Percentiles rank a stretch among this genome's conserved stretches.
phyloP scores from a whole-genome alignment of 2,113 vertebrate genomes.

The Cynocephalus volans region DNA sequence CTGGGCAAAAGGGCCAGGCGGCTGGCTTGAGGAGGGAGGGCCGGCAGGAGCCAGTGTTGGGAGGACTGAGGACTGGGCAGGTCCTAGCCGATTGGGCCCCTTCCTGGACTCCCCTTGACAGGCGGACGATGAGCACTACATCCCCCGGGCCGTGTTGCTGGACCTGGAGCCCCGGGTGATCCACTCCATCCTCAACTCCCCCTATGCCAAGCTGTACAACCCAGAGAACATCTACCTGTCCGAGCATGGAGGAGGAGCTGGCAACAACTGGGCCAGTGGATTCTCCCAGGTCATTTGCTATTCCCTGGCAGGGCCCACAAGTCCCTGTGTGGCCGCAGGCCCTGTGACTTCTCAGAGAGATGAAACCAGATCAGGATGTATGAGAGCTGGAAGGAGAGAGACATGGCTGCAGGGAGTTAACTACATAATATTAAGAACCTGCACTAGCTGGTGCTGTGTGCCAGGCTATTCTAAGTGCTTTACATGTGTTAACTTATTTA shows the following conservation, averaged over 20 bases:
- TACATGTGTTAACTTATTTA: background rate
- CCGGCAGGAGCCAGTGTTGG: background rate
- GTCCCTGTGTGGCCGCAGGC: background rate
- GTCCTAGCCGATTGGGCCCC: background rate
- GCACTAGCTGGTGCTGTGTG: background rate
- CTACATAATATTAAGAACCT: background rate
- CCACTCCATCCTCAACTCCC: conserved; percentile 98
- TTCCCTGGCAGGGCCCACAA: conserved; percentile 87
- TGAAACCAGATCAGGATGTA: background rate
- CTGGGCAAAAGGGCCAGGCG: background rate
- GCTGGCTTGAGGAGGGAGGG: conserved; percentile 16
- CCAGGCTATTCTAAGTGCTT: background rate
- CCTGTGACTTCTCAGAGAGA: background rate
- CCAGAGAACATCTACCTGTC: conserved; percentile 99
- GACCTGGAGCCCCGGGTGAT: conserved; percentile 98
- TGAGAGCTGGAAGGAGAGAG: background rate
- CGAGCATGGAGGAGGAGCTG: conserved; percentile 97
- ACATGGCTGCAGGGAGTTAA: background rate
- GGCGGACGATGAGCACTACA: conserved; percentile 99
- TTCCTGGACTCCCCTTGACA: conserved; percentile 77
- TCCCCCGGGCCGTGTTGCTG: conserved; percentile 96
- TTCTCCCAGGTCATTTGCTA: conserved; percentile 94
- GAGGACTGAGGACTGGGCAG: background rate
- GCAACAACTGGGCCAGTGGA: conserved; percentile 99
- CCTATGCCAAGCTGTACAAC: conserved; percentile 98